phyloP scores from a whole-genome alignment of 2,888 invertebrate genomes.

The Dryocosmus kuriphilus region DNA sequence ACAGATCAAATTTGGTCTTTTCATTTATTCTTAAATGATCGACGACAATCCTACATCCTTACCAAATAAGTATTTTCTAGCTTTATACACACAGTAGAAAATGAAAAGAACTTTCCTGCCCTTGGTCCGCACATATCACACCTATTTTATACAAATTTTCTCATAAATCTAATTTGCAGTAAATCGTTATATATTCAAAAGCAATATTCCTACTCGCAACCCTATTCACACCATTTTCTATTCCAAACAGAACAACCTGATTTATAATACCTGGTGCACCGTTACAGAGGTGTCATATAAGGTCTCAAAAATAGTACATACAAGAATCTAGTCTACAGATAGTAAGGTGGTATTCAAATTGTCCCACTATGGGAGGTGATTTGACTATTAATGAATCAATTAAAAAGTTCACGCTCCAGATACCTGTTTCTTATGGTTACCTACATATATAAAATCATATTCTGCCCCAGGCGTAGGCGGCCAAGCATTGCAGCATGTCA shows the following conservation, averaged over 20 bases:
- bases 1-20: no score
- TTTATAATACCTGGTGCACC: slow-evolving; percentile 18
- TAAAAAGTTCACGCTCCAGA: slow-evolving; percentile 38
- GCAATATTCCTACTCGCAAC: slow-evolving; percentile 30
- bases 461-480: not conserved
- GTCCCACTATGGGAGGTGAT: slow-evolving; percentile 20
- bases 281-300: slow-evolving; percentile 15
- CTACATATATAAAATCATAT: slow-evolving; percentile 26
- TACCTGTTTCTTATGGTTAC: slow-evolving; percentile 28
- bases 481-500: not conserved
- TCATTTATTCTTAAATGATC: no score
- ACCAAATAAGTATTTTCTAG: no score
- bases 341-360: slow-evolving; percentile 28
- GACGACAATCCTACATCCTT: no score
- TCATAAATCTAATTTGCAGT: slow-evolving; percentile 10
- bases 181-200: slow-evolving; percentile 26
- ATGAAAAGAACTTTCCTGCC: not conserved
- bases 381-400: slow-evolving; percentile 40
- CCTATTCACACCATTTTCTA: slow-evolving; percentile 29
- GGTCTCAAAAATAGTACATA: slow-evolving; percentile 30
- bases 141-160: slow-evolving; percentile 5
- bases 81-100: not conserved
- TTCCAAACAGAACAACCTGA: slow-evolving; percentile 18
- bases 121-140: not conserved
- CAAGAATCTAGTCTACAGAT: slow-evolving; percentile 24